A percentile compares a stretch with the other conserved stretches of the same genome.
phyloP scores from a whole-genome alignment of 2,888 invertebrate species.

The Archaeoteleia sp. region DNA sequence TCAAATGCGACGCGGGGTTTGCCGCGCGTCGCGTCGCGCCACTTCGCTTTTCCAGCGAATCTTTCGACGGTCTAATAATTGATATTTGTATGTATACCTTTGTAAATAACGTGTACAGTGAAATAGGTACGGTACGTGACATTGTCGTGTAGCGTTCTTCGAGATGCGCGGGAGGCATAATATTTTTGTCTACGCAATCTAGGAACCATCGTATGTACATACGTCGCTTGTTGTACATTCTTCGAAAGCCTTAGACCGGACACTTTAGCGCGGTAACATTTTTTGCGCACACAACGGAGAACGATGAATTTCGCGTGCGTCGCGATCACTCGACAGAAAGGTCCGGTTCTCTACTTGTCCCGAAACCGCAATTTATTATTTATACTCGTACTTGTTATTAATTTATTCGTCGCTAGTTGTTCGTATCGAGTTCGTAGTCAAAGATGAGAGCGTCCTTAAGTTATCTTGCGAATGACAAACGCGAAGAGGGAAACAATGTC shows the following conservation, averaged over 20 bases:
- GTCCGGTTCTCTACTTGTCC: too few species aligned
- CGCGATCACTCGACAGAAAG: too few species aligned
- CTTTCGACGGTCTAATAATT: constrained; percentile 25
- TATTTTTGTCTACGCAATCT: constrained; percentile 46
- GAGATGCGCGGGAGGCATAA: constrained; percentile 25
- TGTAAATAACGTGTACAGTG: constrained; percentile 40
- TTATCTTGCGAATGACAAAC: too few species aligned
- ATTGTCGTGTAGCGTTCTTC: constrained; percentile 26
- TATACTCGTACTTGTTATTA: constrained; percentile 32
- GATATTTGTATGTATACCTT: constrained; percentile 34
- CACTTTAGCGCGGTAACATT: neutral
- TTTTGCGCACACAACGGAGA: too few species aligned
- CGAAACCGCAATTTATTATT: constrained; percentile 11
- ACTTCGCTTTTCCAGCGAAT: neutral
- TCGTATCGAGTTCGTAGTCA: constrained; percentile 22
- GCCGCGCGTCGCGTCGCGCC: too few species aligned
- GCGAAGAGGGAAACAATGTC: too few species aligned
- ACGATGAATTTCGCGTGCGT: too few species aligned
- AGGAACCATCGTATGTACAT: constrained; percentile 35
- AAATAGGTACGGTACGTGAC: constrained; percentile 13
- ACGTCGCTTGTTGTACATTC: constrained; percentile 46
- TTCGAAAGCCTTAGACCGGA: constrained; percentile 41
- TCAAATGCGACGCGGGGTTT: too few species aligned
- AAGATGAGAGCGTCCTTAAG: constrained; percentile 14
- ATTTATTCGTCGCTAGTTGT: constrained; percentile 40